A percentile compares a stretch with the other conserved stretches of the same genome.
These are phyloP conservation scores for Typhlomys cinereus DNA, from an alignment of 2,113 vertebrate species.

Conservation along the genomic window DNA sequence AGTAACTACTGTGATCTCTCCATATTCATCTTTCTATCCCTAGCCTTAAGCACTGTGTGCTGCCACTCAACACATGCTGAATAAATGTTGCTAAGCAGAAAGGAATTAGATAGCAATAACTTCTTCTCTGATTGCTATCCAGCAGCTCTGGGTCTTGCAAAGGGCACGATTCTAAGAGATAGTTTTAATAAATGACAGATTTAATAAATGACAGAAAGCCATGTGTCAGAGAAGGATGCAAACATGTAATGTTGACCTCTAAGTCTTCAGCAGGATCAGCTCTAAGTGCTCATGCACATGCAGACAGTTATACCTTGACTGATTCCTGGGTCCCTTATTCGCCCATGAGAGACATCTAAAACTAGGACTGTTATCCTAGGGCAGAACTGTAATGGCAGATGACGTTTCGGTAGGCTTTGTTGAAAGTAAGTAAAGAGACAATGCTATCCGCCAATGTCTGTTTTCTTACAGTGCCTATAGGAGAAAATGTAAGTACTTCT, in stretches of 20 bases:
- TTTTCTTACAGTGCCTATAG: background rate
- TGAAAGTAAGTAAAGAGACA: background rate
- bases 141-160: background rate
- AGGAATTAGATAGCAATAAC: background rate
- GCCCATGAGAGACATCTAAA: background rate
- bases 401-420: background rate
- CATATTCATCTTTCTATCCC: background rate
- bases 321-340: background rate
- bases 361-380: background rate
- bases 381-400: background rate
- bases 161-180: no score
- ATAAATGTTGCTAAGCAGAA: background rate
- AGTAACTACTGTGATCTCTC: background rate
- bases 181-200: background rate
- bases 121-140: background rate
- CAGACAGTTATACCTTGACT: background rate
- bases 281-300: background rate
- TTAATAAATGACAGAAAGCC: background rate
- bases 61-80: background rate
- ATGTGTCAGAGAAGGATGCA: background rate
- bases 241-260: background rate
- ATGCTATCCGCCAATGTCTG: background rate
- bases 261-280: background rate
- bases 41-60: background rate
- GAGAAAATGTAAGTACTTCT: background rate